Conservation (phyloP, 2,888 invertebrate genomes). For the Eupithecia pulchellata region DNA sequence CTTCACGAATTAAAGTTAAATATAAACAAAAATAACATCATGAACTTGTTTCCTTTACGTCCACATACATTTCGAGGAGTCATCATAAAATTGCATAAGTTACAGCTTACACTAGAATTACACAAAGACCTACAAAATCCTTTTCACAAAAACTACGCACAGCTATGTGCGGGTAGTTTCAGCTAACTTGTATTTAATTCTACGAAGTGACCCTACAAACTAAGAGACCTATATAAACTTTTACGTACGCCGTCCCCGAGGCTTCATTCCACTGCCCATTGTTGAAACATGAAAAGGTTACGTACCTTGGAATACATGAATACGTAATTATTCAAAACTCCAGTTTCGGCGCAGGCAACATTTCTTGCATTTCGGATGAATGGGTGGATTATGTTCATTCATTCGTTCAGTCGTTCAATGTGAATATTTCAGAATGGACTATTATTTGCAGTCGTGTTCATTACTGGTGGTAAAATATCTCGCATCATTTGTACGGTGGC, state of each 20-base stretch:
- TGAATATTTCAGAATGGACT: neutral
- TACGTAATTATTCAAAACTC: slow-evolving; percentile 55
- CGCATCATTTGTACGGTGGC: neutral
- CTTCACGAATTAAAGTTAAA: no score
- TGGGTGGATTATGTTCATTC: slow-evolving; percentile 21
- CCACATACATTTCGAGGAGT: neutral
- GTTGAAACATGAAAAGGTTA: slow-evolving; percentile 46
- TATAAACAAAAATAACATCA: neutral
- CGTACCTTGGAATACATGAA: slow-evolving; percentile 51
- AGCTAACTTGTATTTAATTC: neutral
- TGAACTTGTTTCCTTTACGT: neutral
- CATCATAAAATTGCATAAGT: neutral
- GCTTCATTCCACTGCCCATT: slow-evolving; percentile 44
- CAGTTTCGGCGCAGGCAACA: slow-evolving; percentile 11
- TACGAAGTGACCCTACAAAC: neutral
- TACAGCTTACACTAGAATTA: neutral
- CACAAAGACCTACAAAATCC: neutral
- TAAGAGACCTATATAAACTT: slow-evolving; percentile 6
- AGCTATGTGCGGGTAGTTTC: neutral
- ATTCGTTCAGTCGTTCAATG: slow-evolving; percentile 15
- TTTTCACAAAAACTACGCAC: neutral
- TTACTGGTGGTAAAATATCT: neutral
- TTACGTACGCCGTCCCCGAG: slow-evolving; percentile 24
- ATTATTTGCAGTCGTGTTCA: neutral
- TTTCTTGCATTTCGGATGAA: slow-evolving; percentile 16